These are phyloP conservation scores for Neodontobutis hainanensis DNA, from an alignment of 2,113 vertebrate genomes.

Conservation along the genomic window DNA sequence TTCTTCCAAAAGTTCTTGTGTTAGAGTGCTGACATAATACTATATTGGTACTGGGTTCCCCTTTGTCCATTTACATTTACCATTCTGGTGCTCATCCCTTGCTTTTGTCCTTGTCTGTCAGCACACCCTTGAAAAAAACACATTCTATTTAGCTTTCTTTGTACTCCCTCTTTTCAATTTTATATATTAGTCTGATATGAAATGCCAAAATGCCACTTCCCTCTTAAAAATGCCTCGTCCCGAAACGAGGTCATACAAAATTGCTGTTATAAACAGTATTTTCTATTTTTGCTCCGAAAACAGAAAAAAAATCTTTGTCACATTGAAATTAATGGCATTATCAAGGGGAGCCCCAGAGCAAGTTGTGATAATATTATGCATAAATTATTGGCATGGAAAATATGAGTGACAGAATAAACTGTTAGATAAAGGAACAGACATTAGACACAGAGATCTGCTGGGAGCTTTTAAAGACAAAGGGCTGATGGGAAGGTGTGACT, in stretches of 20 bases:
- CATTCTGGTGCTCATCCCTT: background rate
- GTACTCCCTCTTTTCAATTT: background rate
- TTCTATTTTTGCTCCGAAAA: slow-evolving; percentile 4
- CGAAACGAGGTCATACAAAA: background rate
- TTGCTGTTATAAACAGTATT: background rate
- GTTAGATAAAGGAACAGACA: slow-evolving; percentile 1
- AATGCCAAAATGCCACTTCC: background rate
- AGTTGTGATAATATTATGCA: background rate
- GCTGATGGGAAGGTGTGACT: slow-evolving; percentile 1
- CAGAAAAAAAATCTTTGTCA: background rate
- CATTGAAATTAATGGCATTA: slow-evolving; percentile 18
- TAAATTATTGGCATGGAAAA: background rate
- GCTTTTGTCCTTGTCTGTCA: slow-evolving; percentile 10
- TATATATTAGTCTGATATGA: slow-evolving; percentile 4
- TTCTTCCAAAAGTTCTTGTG: background rate
- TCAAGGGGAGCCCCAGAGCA: slow-evolving; percentile 3
- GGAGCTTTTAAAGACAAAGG: background rate
- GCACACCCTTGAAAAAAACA: slow-evolving; percentile 17
- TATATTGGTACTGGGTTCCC: background rate
- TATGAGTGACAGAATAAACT: slow-evolving; percentile 10
- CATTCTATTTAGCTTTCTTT: background rate
- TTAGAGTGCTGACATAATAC: background rate
- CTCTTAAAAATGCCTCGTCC: background rate
- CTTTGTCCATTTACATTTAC: background rate
- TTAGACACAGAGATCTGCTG: background rate